Conservation (phyloP, 2,888 invertebrate genomes). For the Melikaiella ostensackeni region DNA sequence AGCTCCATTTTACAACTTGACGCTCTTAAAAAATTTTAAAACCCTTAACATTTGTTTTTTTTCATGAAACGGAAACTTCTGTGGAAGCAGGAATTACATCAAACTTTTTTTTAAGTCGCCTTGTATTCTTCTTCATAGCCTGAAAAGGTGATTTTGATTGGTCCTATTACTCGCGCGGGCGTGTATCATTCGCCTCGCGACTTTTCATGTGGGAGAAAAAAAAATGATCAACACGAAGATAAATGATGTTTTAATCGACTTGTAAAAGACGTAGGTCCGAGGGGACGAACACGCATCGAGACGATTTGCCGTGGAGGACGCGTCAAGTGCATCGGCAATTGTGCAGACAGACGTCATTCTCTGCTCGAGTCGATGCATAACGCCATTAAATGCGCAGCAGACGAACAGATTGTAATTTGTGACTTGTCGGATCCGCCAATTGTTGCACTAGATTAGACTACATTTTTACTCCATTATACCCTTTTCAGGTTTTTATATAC, state of each 20-base stretch:
- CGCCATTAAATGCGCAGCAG: conserved; percentile 59
- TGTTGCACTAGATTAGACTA: no score
- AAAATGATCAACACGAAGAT: conserved; percentile 53
- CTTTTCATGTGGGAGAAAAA: conserved; percentile 33
- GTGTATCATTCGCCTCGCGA: neutral
- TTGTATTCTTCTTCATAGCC: neutral
- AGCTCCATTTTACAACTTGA: no score
- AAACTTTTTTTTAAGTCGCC: no score
- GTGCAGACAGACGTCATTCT: conserved; percentile 57
- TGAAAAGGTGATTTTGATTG: neutral
- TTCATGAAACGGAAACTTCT: no score
- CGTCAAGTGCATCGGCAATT: conserved; percentile 65
- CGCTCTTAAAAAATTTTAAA: no score
- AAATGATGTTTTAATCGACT: conserved; percentile 63
- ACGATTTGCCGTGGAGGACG: conserved; percentile 55
- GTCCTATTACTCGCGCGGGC: neutral
- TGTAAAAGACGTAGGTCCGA: conserved; percentile 27
- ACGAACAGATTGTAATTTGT: conserved; percentile 61
- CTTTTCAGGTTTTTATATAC: no score
- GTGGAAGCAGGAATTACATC: no score
- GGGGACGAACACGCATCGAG: conserved; percentile 41
- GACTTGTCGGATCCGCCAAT: conserved; percentile 47
- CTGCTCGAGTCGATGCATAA: conserved; percentile 43
- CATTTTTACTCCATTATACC: no score
- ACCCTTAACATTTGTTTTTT: no score